phyloP scores from a whole-genome alignment of 1,140 invertebrate genomes.

The Samia ricini region DNA sequence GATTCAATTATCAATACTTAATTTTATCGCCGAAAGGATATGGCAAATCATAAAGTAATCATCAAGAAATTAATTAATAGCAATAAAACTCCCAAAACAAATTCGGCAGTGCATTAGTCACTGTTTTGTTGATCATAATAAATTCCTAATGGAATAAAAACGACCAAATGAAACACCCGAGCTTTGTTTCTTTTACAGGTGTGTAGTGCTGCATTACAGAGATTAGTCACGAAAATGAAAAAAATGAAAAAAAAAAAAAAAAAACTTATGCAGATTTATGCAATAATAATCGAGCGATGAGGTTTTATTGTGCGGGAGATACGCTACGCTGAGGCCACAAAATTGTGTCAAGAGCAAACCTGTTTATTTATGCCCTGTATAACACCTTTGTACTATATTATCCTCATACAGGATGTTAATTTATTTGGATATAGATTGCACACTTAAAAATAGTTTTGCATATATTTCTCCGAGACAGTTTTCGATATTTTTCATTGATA shows the following conservation, averaged over 20 bases:
- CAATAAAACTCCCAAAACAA: slow-evolving; percentile 3
- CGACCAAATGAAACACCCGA: neutral
- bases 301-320: slow-evolving; percentile 27
- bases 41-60: neutral
- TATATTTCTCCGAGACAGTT: too few relatives aligned
- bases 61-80: neutral
- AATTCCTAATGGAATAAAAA: slow-evolving; percentile 3
- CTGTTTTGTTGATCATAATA: neutral
- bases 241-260: too few relatives aligned
- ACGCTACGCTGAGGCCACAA: slow-evolving; percentile 39
- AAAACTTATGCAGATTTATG: slow-evolving; percentile 42
- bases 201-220: slow-evolving; percentile 7
- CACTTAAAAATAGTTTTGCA: neutral
- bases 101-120: slow-evolving; percentile 9
- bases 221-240: slow-evolving; percentile 36
- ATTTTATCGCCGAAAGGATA: neutral
- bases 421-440: neutral
- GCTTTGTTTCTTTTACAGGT: slow-evolving; percentile 11
- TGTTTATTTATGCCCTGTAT: slow-evolving; percentile 13
- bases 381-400: neutral
- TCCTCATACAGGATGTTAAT: neutral
- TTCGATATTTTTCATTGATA: too few relatives aligned
- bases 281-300: slow-evolving; percentile 40
- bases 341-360: slow-evolving; percentile 40
- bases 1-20: neutral